Evolutionary conservation across 2,113 vertebrate species (phyloP).

Genomic region (Dicrurus megarhynchus): DNA sequence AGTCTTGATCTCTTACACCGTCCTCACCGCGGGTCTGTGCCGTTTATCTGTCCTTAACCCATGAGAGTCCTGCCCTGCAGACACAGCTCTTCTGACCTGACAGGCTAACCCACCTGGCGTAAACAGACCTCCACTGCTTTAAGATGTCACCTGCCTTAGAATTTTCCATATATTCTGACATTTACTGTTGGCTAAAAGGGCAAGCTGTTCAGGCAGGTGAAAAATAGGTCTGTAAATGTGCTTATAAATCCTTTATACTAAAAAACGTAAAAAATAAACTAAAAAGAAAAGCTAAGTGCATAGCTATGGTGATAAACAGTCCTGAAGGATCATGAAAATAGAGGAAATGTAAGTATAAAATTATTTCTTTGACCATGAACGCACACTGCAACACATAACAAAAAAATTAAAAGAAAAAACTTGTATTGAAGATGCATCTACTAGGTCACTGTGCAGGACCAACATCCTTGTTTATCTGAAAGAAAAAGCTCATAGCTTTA

Average conservation of each 20-base stretch:
- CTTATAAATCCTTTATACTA: not conserved
- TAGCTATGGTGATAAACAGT: not conserved
- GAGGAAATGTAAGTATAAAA: not conserved
- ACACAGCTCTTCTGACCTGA: not conserved
- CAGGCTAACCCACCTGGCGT: not conserved
- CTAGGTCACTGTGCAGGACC: not conserved
- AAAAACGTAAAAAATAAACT: not conserved
- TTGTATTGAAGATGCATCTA: fast-evolving
- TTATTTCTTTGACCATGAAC: not conserved
- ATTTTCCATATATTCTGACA: constrained; percentile 42
- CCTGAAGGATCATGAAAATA: not conserved
- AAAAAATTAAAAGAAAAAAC: not conserved
- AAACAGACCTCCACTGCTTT: constrained; percentile 26
- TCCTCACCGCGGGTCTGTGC: not conserved
- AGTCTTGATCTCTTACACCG: not conserved
- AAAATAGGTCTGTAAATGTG: not conserved
- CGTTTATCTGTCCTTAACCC: not conserved
- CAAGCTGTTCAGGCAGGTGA: not conserved
- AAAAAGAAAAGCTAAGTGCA: not conserved
- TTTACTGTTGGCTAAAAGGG: not conserved
- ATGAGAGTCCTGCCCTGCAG: not conserved
- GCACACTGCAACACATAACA: fast-evolving
- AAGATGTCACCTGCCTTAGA: not conserved
- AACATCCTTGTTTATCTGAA: not conserved
- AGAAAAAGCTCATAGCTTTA: not conserved